Base-by-base conservation (phyloP, 2,888 invertebrate species). In the Tubulanus polymorphus region DNA sequence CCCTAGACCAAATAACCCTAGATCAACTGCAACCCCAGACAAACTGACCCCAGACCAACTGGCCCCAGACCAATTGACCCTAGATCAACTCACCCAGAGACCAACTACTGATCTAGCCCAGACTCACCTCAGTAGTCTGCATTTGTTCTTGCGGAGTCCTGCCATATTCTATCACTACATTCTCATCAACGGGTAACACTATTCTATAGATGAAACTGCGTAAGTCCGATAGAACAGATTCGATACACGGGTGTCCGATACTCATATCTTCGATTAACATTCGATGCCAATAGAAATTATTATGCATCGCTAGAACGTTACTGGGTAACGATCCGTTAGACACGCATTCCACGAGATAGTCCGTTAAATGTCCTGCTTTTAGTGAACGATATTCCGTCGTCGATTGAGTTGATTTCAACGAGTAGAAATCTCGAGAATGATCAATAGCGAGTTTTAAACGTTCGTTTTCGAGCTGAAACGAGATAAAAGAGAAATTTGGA, bases 201-300 rank as follows among this genome's bases (percentile, higher is more conserved):
- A 75, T 71, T 26, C 66, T 47, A 55, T 75, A 76, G 27, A 74
- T 58, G 52, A 61, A 66, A 3, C 67, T 62, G 25, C 76, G 59
- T 26, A 76, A 60, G 1, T 59, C 59, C 2, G 65, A 51, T 50
- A 73, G 59, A 3, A 68, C 66, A 35, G 59, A 55, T 54, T 75
- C 75, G 1, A 60, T 64, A 49, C 64, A 63, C 1, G 70, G 69
- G 35, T 60, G 60, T 18, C 68, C 63, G n/a, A 52, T 53, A 2
- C 48, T 51, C 18, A 60, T 63, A 45, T 71, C 72, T 51, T 71
- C 68, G 23, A 70, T 49, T 46, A 72, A 51, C 65, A 68, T 64
- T 12, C 72, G 61, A 32, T 71, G 70, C 74, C 75, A 75, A 63
- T 74, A 74, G 46, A 70, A 68, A 32, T 67, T 68, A 26, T 67